Percentiles rank a stretch among this genome's conserved stretches.
phyloP scores from a whole-genome alignment of 2,888 invertebrate species.

The Omphaloscelis lunosa region DNA sequence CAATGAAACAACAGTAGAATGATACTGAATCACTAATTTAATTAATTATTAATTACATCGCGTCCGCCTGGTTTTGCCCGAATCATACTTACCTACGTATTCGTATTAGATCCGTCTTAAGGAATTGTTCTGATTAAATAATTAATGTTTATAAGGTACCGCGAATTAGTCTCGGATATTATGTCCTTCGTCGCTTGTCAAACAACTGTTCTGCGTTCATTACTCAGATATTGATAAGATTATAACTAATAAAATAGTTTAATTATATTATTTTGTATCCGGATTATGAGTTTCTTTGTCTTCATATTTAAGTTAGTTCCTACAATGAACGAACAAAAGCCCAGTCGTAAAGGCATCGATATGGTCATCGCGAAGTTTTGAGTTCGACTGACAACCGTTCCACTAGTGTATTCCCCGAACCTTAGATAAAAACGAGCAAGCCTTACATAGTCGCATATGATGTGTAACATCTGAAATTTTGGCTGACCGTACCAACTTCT shows the following conservation, averaged over 20 bases:
- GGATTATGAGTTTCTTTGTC: slow-evolving; percentile 44
- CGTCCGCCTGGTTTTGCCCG: slow-evolving; percentile 69
- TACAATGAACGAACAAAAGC: not conserved
- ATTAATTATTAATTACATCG: slow-evolving; percentile 65
- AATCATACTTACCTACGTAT: slow-evolving; percentile 50
- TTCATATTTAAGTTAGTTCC: slow-evolving; percentile 6
- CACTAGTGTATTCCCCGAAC: rapidly evolving
- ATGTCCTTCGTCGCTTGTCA: slow-evolving; percentile 72
- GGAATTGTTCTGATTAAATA: slow-evolving; percentile 85
- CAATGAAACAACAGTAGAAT: slow-evolving; percentile 35
- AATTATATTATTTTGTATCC: slow-evolving; percentile 43
- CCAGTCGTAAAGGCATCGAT: not conserved
- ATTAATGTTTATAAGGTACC: slow-evolving; percentile 84
- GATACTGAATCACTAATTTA: slow-evolving; percentile 65
- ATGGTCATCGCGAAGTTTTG: not conserved
- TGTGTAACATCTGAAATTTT: too few relatives aligned
- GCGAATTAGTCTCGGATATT: slow-evolving; percentile 86
- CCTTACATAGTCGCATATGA: too few relatives aligned
- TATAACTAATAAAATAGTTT: slow-evolving; percentile 50
- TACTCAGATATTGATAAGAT: slow-evolving; percentile 74
- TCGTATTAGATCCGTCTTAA: slow-evolving; percentile 80
- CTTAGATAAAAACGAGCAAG: too few relatives aligned
- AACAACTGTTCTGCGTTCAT: slow-evolving; percentile 69
- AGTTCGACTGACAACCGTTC: not conserved
- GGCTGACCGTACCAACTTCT: too few relatives aligned